Base-by-base conservation (phyloP, 2,888 invertebrate species). In the Alsophila aescularia region DNA sequence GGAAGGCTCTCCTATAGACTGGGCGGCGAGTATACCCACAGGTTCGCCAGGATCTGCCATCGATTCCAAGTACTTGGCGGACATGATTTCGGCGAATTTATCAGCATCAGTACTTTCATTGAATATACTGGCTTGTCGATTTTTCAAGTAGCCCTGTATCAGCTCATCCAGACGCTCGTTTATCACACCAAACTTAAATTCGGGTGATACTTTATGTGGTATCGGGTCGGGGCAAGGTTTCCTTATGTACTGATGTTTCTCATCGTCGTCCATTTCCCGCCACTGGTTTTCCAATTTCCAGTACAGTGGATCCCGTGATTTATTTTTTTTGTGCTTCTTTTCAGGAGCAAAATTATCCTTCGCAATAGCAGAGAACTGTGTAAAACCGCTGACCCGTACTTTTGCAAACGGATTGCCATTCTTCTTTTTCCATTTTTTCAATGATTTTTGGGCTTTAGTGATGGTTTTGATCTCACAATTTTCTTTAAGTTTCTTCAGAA, bases 1-100 rank as follows among this genome's bases (percentile, higher is more conserved):
- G 1, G 99, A 99, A 0, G 99, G 99, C 86, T 99, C 99, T 52
- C 99, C 99, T 59, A 99, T 96, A 0, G 98, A 98, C 92, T 99
- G 99, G 1, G 99, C 99, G 10, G 99, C 99, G 61, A 99, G 85
- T 14, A 99, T 87, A 2, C 99, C 99, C 0, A 99, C 99, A 0
- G 99, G 96, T 85, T 99, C 99, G 0, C 99, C 99, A 0, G 99
- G 98, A 18, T 94, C 94, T 15, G 95, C 96, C 73, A 97, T 85
- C 0, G 97, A 94, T 62, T 94, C 94, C 81, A 97, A 93, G 44
- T 94, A 93, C 83, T 98, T 98, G 8, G 95, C 89, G 69, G 94
- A 94, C 75, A 98, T 92, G 55, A 97, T 92, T 55, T 96, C 94
- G 12, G 93, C 81, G 52, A 98, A 94, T 41, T 92, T 87, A 0